Conservation (phyloP, 2,888 invertebrate species). For the Eupithecia tripunctaria region DNA sequence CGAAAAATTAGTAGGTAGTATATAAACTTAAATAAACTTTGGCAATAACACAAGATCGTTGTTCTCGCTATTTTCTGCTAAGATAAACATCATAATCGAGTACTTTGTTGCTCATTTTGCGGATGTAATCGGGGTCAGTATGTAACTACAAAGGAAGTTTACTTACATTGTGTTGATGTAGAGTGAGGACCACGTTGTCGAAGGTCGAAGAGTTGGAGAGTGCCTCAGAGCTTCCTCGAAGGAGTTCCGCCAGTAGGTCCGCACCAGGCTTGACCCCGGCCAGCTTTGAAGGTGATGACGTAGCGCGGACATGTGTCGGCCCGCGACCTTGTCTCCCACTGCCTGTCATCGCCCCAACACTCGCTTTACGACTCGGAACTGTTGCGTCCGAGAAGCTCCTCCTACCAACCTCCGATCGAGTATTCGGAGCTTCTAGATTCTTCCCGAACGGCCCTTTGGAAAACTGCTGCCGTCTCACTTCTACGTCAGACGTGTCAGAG, state of each 20-base stretch:
- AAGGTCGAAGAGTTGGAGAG: conserved; percentile 85
- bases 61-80: conserved; percentile 70
- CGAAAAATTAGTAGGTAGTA: conserved; percentile 58
- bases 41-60: conserved; percentile 69
- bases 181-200: conserved; percentile 80
- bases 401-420: conserved; percentile 84
- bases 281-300: conserved; percentile 91
- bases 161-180: conserved; percentile 82
- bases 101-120: conserved; percentile 64
- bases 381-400: conserved; percentile 78
- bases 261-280: conserved; percentile 84
- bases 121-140: conserved; percentile 61
- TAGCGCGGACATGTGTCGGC: conserved; percentile 89
- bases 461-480: conserved; percentile 80
- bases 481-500: conserved; percentile 84
- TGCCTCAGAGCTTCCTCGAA: conserved; percentile 92
- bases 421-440: conserved; percentile 75
- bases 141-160: conserved; percentile 40
- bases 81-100: conserved; percentile 72
- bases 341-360: conserved; percentile 81
- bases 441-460: conserved; percentile 87
- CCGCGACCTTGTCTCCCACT: conserved; percentile 74
- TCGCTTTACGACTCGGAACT: conserved; percentile 85
- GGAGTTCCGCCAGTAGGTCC: conserved; percentile 90
- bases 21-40: conserved; percentile 66